Evolutionary conservation across 2,113 vertebrate genomes (phyloP), one percentile per base, ranked within the genome.

Genomic region (Myotis brandtii): DNA sequence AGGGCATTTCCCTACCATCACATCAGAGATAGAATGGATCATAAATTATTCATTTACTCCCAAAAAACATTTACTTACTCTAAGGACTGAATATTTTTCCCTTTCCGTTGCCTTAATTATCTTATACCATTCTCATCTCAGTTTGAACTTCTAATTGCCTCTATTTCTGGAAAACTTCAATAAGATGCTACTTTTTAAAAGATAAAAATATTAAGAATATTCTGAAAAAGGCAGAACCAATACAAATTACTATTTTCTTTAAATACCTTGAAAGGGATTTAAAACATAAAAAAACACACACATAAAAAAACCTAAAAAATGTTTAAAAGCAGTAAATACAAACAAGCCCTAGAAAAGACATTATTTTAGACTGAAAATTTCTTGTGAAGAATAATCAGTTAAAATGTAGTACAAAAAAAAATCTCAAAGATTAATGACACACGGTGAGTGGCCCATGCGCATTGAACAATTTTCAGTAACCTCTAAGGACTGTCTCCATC

Each of bases 241-340:
- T 66, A 95, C 14, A 89, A 96, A 91, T 64, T 69, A 92, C 34
- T 40, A 21, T 52, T 87, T 83, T 59, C 48, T 94, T 54, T 86
- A 89, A 95, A 34, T 27, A 94, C 37, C 27, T 54, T 73, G 7
- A 91, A 59, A 59, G 56, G 56, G 56, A 59, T 59, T 59, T 59
- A 56, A 23, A 56, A 56, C 54, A 37, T 20, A 30, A 32, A 82
- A 23, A 8, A 20, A 23, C 9, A 10, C 23, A 7, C 7, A 25
- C 23, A 59, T 23, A 25, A 43, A 84, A 64, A 27, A 54, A 9
- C 46, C 46, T 34, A 92, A n/a, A 66, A 76, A 88, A 56, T 3
- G 50, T 96, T 77, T 85, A 64, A 96, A 82, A 69, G 34, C 25
- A 85, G 50, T 48, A 88, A 95, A 80, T 66, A 85, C 40, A 89